A percentile compares a stretch with the other conserved stretches of the same genome.
These are phyloP conservation scores for Zoanthus sociatus DNA, from an alignment of 92 coral and sea anemone genomes.

Conservation along the genomic window DNA sequence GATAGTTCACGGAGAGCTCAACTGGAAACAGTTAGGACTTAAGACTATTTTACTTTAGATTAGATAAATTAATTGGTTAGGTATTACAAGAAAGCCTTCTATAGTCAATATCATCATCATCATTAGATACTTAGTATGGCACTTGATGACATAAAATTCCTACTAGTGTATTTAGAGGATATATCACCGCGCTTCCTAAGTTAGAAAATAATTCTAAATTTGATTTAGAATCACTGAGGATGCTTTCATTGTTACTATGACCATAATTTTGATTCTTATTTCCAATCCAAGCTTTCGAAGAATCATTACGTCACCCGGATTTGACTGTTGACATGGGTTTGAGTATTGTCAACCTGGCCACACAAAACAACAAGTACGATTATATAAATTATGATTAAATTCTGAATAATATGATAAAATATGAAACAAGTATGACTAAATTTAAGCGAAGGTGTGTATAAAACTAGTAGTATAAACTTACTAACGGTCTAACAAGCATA, in stretches of 20 bases:
- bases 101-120: background rate
- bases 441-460: no score
- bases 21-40: no score
- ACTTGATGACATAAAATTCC: background rate
- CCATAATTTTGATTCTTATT: background rate
- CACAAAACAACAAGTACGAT: conserved; percentile 85
- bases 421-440: no score
- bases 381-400: background rate
- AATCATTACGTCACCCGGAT: conserved; percentile 87
- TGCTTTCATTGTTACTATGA: background rate
- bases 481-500: no score
- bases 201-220: no score
- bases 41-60: no score
- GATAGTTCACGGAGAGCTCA: no score
- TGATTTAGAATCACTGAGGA: background rate
- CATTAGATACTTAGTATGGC: background rate
- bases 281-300: conserved; percentile 77
- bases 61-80: no score
- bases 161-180: no score
- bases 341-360: conserved; percentile 80
- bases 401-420: background rate
- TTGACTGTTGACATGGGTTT: conserved; percentile 86
- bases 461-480: no score
- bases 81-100: no score
- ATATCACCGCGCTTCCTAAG: no score